Base-by-base conservation (phyloP, 2,888 invertebrate species). In the Plagodis pulveraria region DNA sequence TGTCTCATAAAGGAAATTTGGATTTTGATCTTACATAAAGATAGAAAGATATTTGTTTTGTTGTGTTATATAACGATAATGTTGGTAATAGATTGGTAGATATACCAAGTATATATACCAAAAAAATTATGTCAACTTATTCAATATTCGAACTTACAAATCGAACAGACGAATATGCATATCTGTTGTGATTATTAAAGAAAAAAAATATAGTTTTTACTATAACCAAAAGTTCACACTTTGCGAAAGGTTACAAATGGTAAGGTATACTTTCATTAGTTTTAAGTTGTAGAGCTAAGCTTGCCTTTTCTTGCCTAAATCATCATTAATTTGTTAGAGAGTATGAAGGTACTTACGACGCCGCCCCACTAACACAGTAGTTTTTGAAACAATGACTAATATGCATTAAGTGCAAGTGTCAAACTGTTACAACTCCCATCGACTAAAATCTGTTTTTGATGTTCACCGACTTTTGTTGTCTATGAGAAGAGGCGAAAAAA, bases 321-420 rank as follows among this genome's bases (percentile, higher is more conserved):
- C 22, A 22, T 4, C 22, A 22, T 2, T 65, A 63, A 74, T 71
- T 76, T 70, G 72, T 69, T 50, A 42, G n/a, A 40, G 34, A 43
- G 22, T 11, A 41, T 36, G 22, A 2, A 22, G 22, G 22, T 10
- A 45, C n/a, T 44, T 50, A 11, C 6, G 22, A 22, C 22, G 22
- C 22, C 22, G 22, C 22, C 22, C 22, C 22, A 22, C 22, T 36
- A 36, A 36, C 7, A 36, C 36, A 36, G 36, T 36, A 36, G 10
- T 41, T 9, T n/a, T 6, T 10, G n/a, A 41, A 51, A 57, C 51
- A 51, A 63, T 64, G 53, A 9, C 42, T 51, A 44, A n/a, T n/a
- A n/a, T 57, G 32, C 73, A 70, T 73, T n/a, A 70, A 69, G 63
- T 60, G 69, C 66, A 64, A 71, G 72, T 74, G 74, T 69, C 71